These are phyloP conservation scores for Centropyge bicolor DNA, from an alignment of 2,797 vertebrate species.

Conservation along the genomic window DNA sequence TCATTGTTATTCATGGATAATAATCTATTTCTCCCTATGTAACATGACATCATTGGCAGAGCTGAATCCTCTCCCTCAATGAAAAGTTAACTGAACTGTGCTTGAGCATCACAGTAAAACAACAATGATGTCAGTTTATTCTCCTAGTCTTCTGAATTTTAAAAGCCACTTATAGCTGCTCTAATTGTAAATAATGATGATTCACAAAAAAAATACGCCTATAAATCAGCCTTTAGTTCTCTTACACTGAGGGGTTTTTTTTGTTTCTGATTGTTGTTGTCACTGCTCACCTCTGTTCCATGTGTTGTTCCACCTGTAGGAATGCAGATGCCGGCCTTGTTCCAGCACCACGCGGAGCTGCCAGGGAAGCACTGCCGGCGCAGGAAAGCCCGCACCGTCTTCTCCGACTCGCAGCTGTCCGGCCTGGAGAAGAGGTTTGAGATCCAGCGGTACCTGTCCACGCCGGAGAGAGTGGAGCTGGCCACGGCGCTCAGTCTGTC, in stretches of 20 bases:
- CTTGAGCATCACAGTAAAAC: not conserved
- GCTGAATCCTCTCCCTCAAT: not conserved
- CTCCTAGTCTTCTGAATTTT: not conserved
- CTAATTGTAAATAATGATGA: not conserved
- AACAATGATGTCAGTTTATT: not conserved
- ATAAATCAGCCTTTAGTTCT: not conserved
- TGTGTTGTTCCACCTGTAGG: conserved; percentile 75
- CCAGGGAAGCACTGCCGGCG: conserved; percentile 96
- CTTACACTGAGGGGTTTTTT: not conserved
- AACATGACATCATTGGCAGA: not conserved
- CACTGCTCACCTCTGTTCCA: not conserved
- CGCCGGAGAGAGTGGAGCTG: conserved; percentile 96
- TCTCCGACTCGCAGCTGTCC: conserved; percentile 97
- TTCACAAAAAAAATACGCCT: not conserved
- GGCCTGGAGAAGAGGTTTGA: conserved; percentile 98
- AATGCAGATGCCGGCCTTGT: conserved; percentile 94
- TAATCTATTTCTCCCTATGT: rapidly evolving
- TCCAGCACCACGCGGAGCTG: conserved; percentile 94
- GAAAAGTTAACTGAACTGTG: not conserved
- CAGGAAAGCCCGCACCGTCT: conserved; percentile 96
- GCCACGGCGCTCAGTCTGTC: conserved; percentile 98
- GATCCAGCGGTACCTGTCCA: conserved; percentile 96
- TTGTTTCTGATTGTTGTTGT: not conserved
- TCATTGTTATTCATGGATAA: no score
- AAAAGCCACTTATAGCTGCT: not conserved